phyloP scores from a whole-genome alignment of 2,888 invertebrate species.

The Lottia gigantea region DNA sequence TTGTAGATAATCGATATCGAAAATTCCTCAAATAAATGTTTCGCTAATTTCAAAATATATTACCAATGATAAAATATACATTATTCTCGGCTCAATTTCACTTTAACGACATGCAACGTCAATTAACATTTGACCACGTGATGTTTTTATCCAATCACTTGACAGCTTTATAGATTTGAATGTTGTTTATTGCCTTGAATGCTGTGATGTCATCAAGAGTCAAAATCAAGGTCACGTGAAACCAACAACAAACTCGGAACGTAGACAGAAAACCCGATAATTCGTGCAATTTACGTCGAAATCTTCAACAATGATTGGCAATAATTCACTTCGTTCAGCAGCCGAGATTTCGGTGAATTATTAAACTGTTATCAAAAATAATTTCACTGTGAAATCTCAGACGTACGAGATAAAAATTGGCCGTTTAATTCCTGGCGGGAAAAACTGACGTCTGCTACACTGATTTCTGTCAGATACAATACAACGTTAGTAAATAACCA shows the following conservation, averaged over 20 bases:
- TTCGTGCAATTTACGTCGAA: too few relatives aligned
- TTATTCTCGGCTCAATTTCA: too few relatives aligned
- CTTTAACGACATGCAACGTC: too few relatives aligned
- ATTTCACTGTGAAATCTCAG: too few relatives aligned
- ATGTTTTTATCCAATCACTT: neutral
- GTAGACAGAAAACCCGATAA: constrained; percentile 2
- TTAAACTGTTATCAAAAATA: too few relatives aligned
- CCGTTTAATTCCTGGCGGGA: constrained; percentile 8
- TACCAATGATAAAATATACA: too few relatives aligned
- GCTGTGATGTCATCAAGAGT: constrained; percentile 2
- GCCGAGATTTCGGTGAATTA: too few relatives aligned
- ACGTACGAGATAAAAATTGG: neutral
- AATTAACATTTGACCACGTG: neutral
- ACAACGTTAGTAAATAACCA: too few relatives aligned
- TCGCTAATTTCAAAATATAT: too few relatives aligned
- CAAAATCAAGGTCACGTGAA: neutral
- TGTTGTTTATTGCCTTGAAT: neutral
- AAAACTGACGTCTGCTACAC: neutral
- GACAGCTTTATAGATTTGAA: neutral
- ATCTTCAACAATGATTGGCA: neutral
- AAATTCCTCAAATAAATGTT: too few relatives aligned
- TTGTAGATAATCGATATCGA: too few relatives aligned
- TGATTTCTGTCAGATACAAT: neutral
- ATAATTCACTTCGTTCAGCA: neutral
- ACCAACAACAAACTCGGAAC: neutral